Percentiles rank a stretch among this genome's conserved stretches.
Evolutionary conservation across 2,888 invertebrate genomes (phyloP).

Genomic region (Zygothrica quintamaculata): DNA sequence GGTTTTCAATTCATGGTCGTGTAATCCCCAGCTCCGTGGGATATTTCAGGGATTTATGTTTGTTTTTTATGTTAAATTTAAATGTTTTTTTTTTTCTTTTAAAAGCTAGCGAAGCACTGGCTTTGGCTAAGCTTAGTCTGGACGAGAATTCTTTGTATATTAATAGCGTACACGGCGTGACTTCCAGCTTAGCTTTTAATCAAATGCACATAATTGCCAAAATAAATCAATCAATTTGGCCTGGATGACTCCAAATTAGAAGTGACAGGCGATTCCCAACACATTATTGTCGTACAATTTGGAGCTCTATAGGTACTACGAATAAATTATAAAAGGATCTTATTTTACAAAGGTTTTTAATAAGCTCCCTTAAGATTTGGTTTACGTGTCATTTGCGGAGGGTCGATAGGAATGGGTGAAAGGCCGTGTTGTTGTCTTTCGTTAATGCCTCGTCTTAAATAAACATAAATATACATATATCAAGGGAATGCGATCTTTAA

Average conservation of each 20-base stretch:
- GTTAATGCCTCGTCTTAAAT: constrained; percentile 58
- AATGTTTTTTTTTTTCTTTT: constrained; percentile 29
- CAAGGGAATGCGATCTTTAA: constrained; percentile 55
- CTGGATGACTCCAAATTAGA: constrained; percentile 70
- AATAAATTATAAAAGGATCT: constrained; percentile 52
- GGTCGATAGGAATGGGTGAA: too few species aligned
- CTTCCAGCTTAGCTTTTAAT: constrained; percentile 76
- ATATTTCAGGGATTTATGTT: constrained; percentile 81
- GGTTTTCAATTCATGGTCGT: constrained; percentile 80
- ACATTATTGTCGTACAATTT: neutral
- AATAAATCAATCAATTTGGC: constrained; percentile 81
- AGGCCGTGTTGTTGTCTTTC: constrained; percentile 27
- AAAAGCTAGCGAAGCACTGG: constrained; percentile 30
- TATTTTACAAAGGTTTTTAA: constrained; percentile 30
- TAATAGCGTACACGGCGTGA: constrained; percentile 76
- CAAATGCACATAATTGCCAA: constrained; percentile 81
- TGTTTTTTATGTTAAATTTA: constrained; percentile 52
- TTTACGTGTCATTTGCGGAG: constrained; percentile 74
- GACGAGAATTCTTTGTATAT: constrained; percentile 56
- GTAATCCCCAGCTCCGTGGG: constrained; percentile 79
- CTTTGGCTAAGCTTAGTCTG: constrained; percentile 16
- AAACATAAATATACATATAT: constrained; percentile 63
- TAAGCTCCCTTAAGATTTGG: constrained; percentile 59
- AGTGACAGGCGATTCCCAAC: constrained; percentile 56
- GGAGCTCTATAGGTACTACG: constrained; percentile 26